Evolutionary conservation across 2,113 vertebrate species (phyloP), one percentile per base, ranked within the genome.

Genomic region (Etia nguti): DNA sequence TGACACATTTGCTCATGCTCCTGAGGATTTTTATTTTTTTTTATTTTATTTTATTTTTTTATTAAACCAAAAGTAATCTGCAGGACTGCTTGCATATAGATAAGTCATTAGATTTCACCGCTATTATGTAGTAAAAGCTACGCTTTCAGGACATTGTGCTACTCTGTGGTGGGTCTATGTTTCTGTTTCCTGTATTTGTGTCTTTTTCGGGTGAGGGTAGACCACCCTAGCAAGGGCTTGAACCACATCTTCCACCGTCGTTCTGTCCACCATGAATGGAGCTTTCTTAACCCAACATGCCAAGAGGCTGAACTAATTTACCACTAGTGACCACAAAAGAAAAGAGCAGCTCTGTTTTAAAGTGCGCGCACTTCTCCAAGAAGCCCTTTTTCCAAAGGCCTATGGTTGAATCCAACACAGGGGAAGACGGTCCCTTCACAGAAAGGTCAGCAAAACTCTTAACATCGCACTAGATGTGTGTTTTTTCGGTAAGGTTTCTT

Each of bases 281-380:
- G 57, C 92, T 91, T 94, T 94, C 89, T 93, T 88, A 56, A 4
- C 86, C n/a, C 82, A 22, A 6, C 81, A 31, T 13, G 31, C 86
- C 88, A 41, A 82, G 82, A 89, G 80, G 92, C 88, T 70, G 89
- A 85, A 6, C 83, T 92, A 93, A 95, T 95, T 95, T 95, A 92
- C 87, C 80, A 65, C 86, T 82, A 46, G 26, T 18, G 54, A 89
- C 91, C 88, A 92, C 85, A 90, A 92, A 86, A 38, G 60, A 90
- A 93, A 91, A 92, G 88, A 92, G 86, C 73, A 86, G 90, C 41
- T 79, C 86, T 92, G 91, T 91, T 93, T 92, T 85, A 65, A 91
- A 91, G 70, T 8, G 26, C 11, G 80, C 18, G 1, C 15, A 70
- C 80, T 83, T 81, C 65, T 83, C 56, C 82, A 81, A 87, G 52